Conservation (phyloP, 1,140 invertebrate genomes). For the Rhopalosiphum maidis region DNA sequence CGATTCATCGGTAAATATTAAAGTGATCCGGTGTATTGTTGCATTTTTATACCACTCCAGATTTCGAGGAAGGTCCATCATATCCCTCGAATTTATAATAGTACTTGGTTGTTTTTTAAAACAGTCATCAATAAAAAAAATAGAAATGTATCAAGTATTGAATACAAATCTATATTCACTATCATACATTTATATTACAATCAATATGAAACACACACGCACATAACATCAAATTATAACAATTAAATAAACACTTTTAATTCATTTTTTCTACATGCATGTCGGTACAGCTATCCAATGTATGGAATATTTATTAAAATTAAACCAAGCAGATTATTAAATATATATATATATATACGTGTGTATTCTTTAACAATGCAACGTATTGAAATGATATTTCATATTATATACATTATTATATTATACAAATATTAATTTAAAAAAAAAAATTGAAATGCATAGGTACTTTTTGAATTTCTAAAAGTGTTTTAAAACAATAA, state of each 20-base stretch:
- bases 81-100: neutral
- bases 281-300: neutral
- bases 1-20: constrained; percentile 42
- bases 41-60: neutral
- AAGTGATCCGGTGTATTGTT: constrained; percentile 16
- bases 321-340: neutral
- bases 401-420: neutral
- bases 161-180: neutral
- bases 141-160: neutral
- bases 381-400: neutral
- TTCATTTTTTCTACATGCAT: neutral
- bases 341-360: neutral
- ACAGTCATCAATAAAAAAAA: neutral
- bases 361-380: neutral
- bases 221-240: neutral
- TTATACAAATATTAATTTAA: neutral
- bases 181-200: neutral
- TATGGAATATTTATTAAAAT: neutral
- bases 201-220: neutral
- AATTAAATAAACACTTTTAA: neutral
- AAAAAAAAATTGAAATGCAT: neutral
- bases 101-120: constrained; percentile 40
- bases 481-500: neutral
- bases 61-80: constrained; percentile 37
- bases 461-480: neutral